phyloP scores from a whole-genome alignment of 2,888 invertebrate genomes.

The Anthophora plumipes region DNA sequence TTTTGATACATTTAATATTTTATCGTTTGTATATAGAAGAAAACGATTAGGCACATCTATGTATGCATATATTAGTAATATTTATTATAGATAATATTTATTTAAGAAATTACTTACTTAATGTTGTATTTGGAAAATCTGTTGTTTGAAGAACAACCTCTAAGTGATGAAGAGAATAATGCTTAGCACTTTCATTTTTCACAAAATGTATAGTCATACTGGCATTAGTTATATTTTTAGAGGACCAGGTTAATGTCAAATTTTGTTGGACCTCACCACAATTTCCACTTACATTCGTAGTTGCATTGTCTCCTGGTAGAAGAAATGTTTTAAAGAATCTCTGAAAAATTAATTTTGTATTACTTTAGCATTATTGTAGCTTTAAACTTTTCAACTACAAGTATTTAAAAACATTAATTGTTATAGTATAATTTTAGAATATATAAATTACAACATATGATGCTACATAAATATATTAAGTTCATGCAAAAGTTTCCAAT shows the following conservation, averaged over 20 bases:
- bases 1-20: no score
- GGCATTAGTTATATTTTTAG: conserved; percentile 14
- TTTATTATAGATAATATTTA: no score
- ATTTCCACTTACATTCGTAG: conserved; percentile 80
- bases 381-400: background rate
- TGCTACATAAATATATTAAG: no score
- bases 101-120: conserved; percentile 68
- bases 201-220: conserved; percentile 84
- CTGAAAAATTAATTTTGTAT: conserved; percentile 30
- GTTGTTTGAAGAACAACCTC: conserved; percentile 75
- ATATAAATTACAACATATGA: no score
- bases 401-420: no score
- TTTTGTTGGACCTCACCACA: conserved; percentile 82
- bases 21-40: no score
- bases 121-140: conserved; percentile 80
- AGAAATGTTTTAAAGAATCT: conserved; percentile 70
- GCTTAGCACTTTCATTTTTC: conserved; percentile 80
- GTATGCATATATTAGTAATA: no score
- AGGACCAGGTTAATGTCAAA: conserved; percentile 83
- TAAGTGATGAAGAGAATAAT: conserved; percentile 76
- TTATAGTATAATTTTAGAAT: no score
- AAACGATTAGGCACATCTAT: no score
- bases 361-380: background rate
- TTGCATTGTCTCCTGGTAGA: conserved; percentile 83
- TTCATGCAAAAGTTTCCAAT: no score